These are phyloP conservation scores for Hydraecia micacea DNA, from an alignment of 2,888 invertebrate species.

Conservation along the genomic window DNA sequence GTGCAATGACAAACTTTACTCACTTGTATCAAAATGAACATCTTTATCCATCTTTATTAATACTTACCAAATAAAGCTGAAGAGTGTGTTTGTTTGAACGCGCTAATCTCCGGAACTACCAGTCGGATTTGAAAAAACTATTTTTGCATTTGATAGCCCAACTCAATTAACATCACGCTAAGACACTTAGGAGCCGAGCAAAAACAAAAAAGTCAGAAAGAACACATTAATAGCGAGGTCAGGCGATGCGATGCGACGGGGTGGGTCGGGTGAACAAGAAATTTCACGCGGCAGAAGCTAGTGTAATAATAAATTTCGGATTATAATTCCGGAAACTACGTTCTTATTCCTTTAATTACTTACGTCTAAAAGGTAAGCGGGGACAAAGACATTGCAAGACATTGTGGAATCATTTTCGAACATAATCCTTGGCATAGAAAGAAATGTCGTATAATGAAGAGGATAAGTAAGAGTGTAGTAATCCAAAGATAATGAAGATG, in stretches of 20 bases:
- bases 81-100: neutral
- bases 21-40: neutral
- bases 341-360: neutral
- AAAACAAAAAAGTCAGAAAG: neutral
- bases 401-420: neutral
- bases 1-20: neutral
- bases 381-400: no score
- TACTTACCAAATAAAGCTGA: no score
- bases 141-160: neutral
- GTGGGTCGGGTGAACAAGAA: neutral
- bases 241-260: neutral
- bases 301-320: neutral
- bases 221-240: neutral
- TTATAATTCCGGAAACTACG: neutral
- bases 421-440: constrained; percentile 13
- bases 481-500: constrained; percentile 33
- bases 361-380: neutral
- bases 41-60: no score
- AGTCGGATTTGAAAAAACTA: neutral
- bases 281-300: neutral
- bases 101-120: neutral
- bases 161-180: neutral
- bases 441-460: neutral
- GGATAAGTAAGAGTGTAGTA: constrained; percentile 7
- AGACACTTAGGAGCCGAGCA: no score